Percentiles rank a stretch among this genome's conserved stretches.
phyloP scores from a whole-genome alignment of 2,113 vertebrate species.

The Albula glossodonta region DNA sequence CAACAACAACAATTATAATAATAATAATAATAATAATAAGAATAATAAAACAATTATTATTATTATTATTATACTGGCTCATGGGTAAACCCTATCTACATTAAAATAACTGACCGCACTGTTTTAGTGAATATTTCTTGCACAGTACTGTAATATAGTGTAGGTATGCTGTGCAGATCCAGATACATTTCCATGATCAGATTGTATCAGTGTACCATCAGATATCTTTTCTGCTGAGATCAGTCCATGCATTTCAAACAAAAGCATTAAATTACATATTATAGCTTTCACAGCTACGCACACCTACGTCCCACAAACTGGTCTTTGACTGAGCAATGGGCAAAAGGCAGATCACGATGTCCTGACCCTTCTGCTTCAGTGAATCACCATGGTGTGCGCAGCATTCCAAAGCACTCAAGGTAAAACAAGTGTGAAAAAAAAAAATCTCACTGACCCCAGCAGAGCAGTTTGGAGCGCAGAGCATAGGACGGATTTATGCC shows the following conservation, averaged over 20 bases:
- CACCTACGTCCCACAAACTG: conserved; percentile 15
- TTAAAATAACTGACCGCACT: too few species aligned
- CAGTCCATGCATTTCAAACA: background rate
- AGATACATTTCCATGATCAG: background rate
- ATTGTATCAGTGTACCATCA: background rate
- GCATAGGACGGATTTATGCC: conserved; percentile 38
- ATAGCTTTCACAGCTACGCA: conserved; percentile 1
- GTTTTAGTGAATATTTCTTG: too few species aligned
- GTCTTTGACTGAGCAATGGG: background rate
- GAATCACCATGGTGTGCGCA: conserved; percentile 34
- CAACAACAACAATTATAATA: too few species aligned
- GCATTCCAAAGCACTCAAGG: conserved; percentile 24
- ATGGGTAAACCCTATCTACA: too few species aligned
- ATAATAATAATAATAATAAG: background rate
- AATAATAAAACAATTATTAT: background rate
- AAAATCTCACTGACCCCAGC: conserved; percentile 38
- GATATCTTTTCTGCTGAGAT: background rate
- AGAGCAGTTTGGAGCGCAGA: conserved; percentile 39
- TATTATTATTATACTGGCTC: background rate
- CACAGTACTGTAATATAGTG: background rate
- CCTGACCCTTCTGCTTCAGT: conserved; percentile 53
- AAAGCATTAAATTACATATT: background rate
- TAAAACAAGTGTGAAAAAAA: conserved; percentile 6
- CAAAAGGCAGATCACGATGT: conserved; percentile 28
- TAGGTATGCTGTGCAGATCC: background rate